A percentile compares a stretch with the other conserved stretches of the same genome.
Evolutionary conservation across 1,140 invertebrate genomes (phyloP).

Genomic region (Leucophenga varia): DNA sequence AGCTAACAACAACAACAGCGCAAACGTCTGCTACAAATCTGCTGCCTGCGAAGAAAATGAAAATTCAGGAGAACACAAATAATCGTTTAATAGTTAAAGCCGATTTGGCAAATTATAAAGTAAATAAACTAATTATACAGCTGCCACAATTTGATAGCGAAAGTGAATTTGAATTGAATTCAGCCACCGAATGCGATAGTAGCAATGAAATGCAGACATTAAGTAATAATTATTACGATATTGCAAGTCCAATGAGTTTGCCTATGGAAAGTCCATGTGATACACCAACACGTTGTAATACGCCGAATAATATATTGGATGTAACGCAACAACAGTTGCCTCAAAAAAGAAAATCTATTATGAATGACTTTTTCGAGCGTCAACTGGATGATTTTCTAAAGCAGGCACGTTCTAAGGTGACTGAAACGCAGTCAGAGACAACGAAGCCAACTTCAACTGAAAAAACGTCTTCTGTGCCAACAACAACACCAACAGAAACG

Average conservation of each 20-base stretch:
- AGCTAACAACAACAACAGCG: too few relatives aligned
- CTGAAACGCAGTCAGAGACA: not conserved
- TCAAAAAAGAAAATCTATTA: conserved; percentile 28
- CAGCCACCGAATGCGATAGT: not conserved
- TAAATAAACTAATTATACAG: conserved; percentile 30
- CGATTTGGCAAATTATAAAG: conserved; percentile 34
- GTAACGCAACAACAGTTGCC: conserved; percentile 2
- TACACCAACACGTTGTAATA: conserved; percentile 40
- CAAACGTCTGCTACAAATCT: too few relatives aligned
- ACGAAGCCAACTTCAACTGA: not conserved
- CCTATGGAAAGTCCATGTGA: conserved; percentile 35
- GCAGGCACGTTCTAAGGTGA: conserved; percentile 32
- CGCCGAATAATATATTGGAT: too few relatives aligned
- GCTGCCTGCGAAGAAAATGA: not conserved
- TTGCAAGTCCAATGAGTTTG: conserved; percentile 38
- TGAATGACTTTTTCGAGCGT: conserved; percentile 45
- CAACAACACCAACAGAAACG: too few relatives aligned
- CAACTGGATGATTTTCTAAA: conserved; percentile 47
- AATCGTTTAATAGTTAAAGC: conserved; percentile 36
- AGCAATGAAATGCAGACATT: not conserved
- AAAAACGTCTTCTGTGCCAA: too few relatives aligned
- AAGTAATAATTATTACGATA: conserved; percentile 25
- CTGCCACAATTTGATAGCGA: conserved; percentile 36
- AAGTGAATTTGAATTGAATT: conserved; percentile 18
- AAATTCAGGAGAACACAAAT: conserved; percentile 7